Conservation (phyloP, 2,888 invertebrate genomes). For the Pachycephus smyrnensis region DNA sequence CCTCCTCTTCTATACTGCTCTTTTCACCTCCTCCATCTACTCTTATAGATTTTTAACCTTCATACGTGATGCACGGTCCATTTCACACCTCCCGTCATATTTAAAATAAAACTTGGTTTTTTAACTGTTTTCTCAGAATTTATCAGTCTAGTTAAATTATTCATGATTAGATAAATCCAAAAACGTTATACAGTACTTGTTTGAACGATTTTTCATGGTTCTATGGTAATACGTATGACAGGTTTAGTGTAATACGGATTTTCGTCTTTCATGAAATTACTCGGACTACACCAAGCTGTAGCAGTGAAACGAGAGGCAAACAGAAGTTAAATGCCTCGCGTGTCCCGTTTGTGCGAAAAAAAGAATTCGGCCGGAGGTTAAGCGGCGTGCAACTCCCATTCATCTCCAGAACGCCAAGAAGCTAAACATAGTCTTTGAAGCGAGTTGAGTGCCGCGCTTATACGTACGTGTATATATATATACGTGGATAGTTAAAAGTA, state of each 20-base stretch:
- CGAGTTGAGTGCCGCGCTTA: slow-evolving; percentile 43
- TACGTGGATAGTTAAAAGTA: background rate
- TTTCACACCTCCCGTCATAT: background rate
- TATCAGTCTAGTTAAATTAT: background rate
- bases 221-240: background rate
- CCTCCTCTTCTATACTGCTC: slow-evolving; percentile 28
- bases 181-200: background rate
- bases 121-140: background rate
- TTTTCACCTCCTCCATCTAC: slow-evolving; percentile 16
- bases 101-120: background rate
- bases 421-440: slow-evolving; percentile 53
- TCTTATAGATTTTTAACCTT: slow-evolving; percentile 5
- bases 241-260: background rate
- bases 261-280: background rate
- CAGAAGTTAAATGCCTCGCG: slow-evolving; percentile 33
- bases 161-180: background rate
- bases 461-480: slow-evolving; percentile 7
- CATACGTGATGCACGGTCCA: background rate
- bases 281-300: background rate
- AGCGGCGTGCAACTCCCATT: slow-evolving; percentile 43
- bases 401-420: slow-evolving; percentile 50
- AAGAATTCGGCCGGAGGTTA: slow-evolving; percentile 36
- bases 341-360: slow-evolving; percentile 40
- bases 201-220: background rate
- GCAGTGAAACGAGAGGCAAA: background rate